Conservation (phyloP, 1,140 invertebrate species). For the Mactra quadrangularis region DNA sequence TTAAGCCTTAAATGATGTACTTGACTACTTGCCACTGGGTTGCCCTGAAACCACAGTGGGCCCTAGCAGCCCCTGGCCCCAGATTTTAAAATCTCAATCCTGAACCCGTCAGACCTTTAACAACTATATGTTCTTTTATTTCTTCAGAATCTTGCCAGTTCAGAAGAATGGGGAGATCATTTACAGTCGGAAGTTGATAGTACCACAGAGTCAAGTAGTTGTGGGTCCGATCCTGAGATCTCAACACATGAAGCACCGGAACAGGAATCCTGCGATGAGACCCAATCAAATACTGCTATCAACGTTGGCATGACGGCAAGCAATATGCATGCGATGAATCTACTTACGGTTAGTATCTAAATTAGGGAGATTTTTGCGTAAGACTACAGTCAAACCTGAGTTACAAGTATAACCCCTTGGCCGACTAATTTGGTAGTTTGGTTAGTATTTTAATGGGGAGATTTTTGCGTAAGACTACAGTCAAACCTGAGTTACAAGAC, state of each 20-base stretch:
- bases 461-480: neutral
- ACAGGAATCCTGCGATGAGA: slow-evolving; percentile 45
- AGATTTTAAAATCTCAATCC: too few species aligned
- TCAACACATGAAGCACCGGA: slow-evolving; percentile 60
- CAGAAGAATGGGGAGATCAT: slow-evolving; percentile 79
- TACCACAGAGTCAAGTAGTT: slow-evolving; percentile 74
- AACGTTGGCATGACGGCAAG: slow-evolving; percentile 60
- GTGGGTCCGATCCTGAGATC: slow-evolving; percentile 71
- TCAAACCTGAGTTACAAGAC: neutral
- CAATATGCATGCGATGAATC: slow-evolving; percentile 77
- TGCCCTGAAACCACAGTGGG: too few species aligned
- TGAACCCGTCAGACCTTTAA: too few species aligned
- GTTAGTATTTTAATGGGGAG: neutral
- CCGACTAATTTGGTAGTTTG: neutral
- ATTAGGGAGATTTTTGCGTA: neutral
- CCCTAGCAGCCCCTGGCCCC: too few species aligned
- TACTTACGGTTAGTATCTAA: slow-evolving; percentile 74
- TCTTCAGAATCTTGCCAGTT: slow-evolving; percentile 71
- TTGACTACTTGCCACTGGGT: too few species aligned
- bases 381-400: neutral
- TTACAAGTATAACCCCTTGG: neutral
- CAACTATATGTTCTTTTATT: too few species aligned
- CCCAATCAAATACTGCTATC: slow-evolving; percentile 2
- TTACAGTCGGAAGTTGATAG: slow-evolving; percentile 79
- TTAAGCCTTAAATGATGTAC: too few species aligned